Evolutionary conservation across 2,113 vertebrate genomes (phyloP), one percentile per base, ranked within the genome.

Genomic region (Ceyx cyanopectus): DNA sequence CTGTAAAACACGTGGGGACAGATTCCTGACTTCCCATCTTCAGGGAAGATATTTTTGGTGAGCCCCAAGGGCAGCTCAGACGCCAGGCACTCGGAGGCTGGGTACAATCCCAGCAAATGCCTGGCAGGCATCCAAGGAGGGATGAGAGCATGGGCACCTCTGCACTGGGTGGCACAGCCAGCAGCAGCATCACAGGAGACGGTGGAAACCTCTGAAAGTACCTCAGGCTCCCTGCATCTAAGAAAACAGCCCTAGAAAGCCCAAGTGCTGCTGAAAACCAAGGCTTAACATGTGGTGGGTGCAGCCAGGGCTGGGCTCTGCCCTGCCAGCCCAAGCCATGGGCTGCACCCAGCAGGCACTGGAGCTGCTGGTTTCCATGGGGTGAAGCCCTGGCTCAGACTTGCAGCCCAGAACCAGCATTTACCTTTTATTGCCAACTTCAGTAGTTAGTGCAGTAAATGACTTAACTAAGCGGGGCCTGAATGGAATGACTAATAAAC

Each of bases 401-500:
- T 32, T 16, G 58, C 68, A 63, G 76, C 82, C 80, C 4, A 29
- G 90, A 53, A 27, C 90, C 92, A 76, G 89, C 89, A 69, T 51
- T 78, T 68, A 84, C 95, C 92, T 89, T 93, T 96, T 95, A 96
- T 96, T 92, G 91, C 92, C 92, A 94, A 92, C 86, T 95, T 90
- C 81, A 85, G 96, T 92, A 92, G 92, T 95, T 96, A 95, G 92
- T 77, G 95, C 91, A 80, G 92, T 79, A 91, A 96, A 95, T 91
- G 91, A 92, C 89, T 96, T 92, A 95, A 95, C 85, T 92, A 92
- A 90, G 94, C 93, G 69, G 26, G 89, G 97, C 97, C 97, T 96
- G 97, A 98, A 97, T 96, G 96, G 96, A 87, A 96, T 93, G 97
- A 97, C 95, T 97, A 94, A 93, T 97, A 97, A 95, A 97, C 96